A percentile compares a stretch with the other conserved stretches of the same genome.
These are phyloP conservation scores for Orius insidiosus DNA, from an alignment of 1,140 invertebrate genomes.

Conservation along the genomic window DNA sequence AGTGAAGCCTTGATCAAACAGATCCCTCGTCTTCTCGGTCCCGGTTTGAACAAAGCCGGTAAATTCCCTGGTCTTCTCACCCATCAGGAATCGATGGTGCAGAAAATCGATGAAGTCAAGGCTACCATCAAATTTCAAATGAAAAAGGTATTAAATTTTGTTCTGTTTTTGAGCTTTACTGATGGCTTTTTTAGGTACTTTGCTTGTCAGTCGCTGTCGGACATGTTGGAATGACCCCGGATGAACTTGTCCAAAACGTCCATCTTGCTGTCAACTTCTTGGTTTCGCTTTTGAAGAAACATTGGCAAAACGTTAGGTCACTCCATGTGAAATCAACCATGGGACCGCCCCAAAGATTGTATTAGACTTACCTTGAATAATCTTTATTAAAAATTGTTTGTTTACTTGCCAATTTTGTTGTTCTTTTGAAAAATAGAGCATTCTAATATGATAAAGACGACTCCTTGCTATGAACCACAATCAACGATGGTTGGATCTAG, in stretches of 20 bases:
- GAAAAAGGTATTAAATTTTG: constrained; percentile 73
- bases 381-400: no score
- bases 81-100: constrained; percentile 88
- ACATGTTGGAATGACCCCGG: constrained; percentile 87
- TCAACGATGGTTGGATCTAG: no score
- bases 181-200: constrained; percentile 71
- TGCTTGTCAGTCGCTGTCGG: constrained; percentile 96
- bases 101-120: constrained; percentile 95
- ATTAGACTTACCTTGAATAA: constrained; percentile 41
- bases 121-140: constrained; percentile 99
- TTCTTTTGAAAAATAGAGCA: no score
- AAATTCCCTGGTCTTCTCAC: constrained; percentile 97
- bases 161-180: no score
- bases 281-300: constrained; percentile 97
- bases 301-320: constrained; percentile 99
- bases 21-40: constrained; percentile 95
- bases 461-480: no score
- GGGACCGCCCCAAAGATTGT: constrained; percentile 91
- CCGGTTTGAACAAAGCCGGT: constrained; percentile 98
- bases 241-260: constrained; percentile 93
- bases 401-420: no score
- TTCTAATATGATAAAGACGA: no score
- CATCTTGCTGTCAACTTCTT: constrained; percentile 96
- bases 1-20: constrained; percentile 98
- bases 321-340: constrained; percentile 97